Evolutionary conservation across 2,888 invertebrate species (phyloP), one percentile per base, ranked within the genome.

Genomic region (Cordilura impudica): DNA sequence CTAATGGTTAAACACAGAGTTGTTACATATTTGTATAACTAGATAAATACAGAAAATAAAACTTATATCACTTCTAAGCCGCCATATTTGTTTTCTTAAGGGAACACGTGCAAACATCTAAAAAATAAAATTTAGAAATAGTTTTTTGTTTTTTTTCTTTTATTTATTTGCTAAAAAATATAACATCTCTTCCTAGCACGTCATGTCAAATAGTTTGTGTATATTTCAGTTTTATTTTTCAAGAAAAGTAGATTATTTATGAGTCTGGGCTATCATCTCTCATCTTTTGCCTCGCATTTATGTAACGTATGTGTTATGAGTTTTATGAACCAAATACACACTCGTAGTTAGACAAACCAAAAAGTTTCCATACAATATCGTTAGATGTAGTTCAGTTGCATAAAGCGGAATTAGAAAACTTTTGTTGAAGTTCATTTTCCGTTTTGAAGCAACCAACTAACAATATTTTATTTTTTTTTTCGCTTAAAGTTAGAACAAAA

Each of bases 221-320:
- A 51, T 43, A 51, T 63, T 4, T 26, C 7, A 35, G 5, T 61
- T 49, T 14, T n/a, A n/a, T n/a, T n/a, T 56, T 69, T 6, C 39
- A 23, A 16, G 16, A 56, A 65, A 58, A 58, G 61, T 65, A 45
- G 51, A 70, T 76, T 76, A 76, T 76, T 76, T 76, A 76, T 70
- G 75, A 69, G 70, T 39, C 39, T 63, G 58, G 65, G 51, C 63
- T 39, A 65, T 65, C 75, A 70, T 70, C 56, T 58, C 47, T 56
- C 69, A 61, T 75, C 39, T 75, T 56, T 63, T 39, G 23, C 56
- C 35, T 4, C 12, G 14, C 12, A 39, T 39, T 63, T 45, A n/a
- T 69, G 16, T 7, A 56, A 61, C 51, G 66, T 53, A 26, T 60
- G 66, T 29, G 60, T n/a, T 58, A 39, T 21, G 31, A 58, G 56